Base-by-base conservation (phyloP, 2,113 vertebrate genomes). In the Neolamprologus sp. region DNA sequence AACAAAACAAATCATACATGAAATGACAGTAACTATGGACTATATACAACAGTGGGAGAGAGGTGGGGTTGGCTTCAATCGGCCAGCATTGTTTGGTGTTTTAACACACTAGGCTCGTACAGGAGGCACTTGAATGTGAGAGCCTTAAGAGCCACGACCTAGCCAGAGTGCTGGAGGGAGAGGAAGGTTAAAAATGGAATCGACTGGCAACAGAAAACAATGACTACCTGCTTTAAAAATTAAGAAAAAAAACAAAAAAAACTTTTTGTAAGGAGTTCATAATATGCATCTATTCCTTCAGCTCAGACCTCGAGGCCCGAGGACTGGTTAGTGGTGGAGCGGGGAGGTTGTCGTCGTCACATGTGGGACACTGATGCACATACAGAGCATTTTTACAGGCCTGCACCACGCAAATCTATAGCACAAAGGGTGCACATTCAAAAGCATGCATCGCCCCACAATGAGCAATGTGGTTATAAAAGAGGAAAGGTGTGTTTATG, bases 51-150 rank as follows among this genome's bases (percentile, higher is more conserved):
- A 89, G 35, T 51, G 57, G 87, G 81, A 86, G 40, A 82, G 42
- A 37, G 60, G 17, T 65, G 60, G 75, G 65, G 85, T 87, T 82
- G 91, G 94, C 86, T 90, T 92, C 65, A 45, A 73, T 2, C 12
- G 88, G 87, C 84, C 87, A 85, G 81, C 88, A 80, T 89, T 85
- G 82, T 90, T 90, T 60, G 85, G 83, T 90, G 90, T 87, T 91
- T 87, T 75, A 84, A 92, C 89, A 93, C 88, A 91, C 81, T 13
- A 82, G 90, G 93, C 93, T 94, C 91, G 58, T 85, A 86, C 88
- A 54, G 93, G 94, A 96, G 95, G 95, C 95, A 96, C 96, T 96
- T 96, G 84, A 95, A 93, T 89, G 90, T 88, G 90, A 93, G 86
- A 95, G 95, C 93, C 92, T 94, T 92, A 83, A 91, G 93, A 94